A percentile compares a stretch with the other conserved stretches of the same genome.
Conservation (phyloP, 2,888 invertebrate species). For the Cheilosia impressa region DNA sequence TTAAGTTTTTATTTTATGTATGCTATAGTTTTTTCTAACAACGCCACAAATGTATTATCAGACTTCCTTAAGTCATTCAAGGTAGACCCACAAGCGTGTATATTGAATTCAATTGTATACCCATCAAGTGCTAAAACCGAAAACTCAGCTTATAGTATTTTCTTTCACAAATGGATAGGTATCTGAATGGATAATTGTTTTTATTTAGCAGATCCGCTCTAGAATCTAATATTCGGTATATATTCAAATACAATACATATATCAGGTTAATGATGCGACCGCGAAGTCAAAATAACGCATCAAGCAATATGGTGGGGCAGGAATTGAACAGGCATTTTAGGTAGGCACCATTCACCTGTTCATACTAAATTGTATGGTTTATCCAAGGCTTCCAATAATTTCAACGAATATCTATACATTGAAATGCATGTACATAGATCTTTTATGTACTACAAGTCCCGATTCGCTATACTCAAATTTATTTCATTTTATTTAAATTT, state of each 20-base stretch:
- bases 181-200: not conserved
- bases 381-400: conserved; percentile 38
- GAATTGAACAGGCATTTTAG: conserved; percentile 15
- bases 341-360: conserved; percentile 24
- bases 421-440: too few relatives aligned
- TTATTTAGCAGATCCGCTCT: not conserved
- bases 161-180: not conserved
- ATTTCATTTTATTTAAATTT: conserved; percentile 9
- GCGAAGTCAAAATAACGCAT: conserved; percentile 81
- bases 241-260: conserved; percentile 61
- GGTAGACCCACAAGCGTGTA: too few relatives aligned
- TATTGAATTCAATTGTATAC: too few relatives aligned
- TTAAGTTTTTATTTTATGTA: too few relatives aligned
- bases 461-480: conserved; percentile 27
- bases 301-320: conserved; percentile 79
- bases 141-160: too few relatives aligned
- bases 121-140: too few relatives aligned
- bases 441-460: not conserved
- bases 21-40: too few relatives aligned
- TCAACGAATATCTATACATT: not conserved
- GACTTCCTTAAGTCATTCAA: too few relatives aligned
- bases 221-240: not conserved
- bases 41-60: too few relatives aligned
- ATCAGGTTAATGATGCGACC: conserved; percentile 82
- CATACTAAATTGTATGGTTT: conserved; percentile 35